Evolutionary conservation across 2,888 invertebrate genomes (phyloP).

Genomic region (Seira sanloemensis): DNA sequence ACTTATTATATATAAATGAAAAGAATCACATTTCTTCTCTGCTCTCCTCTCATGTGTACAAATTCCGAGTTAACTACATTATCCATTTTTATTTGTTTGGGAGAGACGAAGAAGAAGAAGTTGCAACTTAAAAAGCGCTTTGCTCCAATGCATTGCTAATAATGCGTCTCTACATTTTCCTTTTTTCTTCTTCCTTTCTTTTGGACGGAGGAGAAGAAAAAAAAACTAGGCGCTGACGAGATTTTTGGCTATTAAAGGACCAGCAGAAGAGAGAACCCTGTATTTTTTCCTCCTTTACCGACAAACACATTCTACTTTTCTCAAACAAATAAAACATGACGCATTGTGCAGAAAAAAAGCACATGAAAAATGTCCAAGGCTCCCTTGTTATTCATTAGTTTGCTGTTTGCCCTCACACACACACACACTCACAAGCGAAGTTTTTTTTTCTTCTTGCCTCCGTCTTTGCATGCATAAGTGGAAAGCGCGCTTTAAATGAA

Average conservation of each 20-base stretch:
- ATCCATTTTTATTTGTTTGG: constrained; percentile 60
- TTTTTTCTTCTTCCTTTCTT: constrained; percentile 27
- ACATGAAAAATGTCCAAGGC: constrained; percentile 58
- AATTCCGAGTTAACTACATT: constrained; percentile 52
- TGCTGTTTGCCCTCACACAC: constrained; percentile 46
- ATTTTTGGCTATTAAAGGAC: constrained; percentile 1
- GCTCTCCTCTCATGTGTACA: constrained; percentile 7
- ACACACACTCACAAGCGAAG: too few species aligned
- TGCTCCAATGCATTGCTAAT: constrained; percentile 58
- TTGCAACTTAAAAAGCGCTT: constrained; percentile 46
- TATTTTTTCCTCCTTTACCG: not conserved
- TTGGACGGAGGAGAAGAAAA: constrained; percentile 11
- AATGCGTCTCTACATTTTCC: too few species aligned
- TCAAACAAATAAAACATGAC: constrained; percentile 57
- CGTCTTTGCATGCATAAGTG: constrained; percentile 48
- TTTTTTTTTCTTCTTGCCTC: constrained; percentile 21
- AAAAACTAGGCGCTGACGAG: constrained; percentile 17
- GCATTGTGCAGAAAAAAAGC: constrained; percentile 53
- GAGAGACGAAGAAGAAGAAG: constrained; percentile 40
- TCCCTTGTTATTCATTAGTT: constrained; percentile 62
- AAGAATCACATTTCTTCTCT: constrained; percentile 45
- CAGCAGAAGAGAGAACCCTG: not conserved
- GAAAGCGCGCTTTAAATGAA: constrained; percentile 50
- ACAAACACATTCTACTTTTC: constrained; percentile 40
- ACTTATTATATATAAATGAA: constrained; percentile 55